Base-by-base conservation (phyloP, 1,140 invertebrate genomes). In the Galendromus occidentalis region DNA sequence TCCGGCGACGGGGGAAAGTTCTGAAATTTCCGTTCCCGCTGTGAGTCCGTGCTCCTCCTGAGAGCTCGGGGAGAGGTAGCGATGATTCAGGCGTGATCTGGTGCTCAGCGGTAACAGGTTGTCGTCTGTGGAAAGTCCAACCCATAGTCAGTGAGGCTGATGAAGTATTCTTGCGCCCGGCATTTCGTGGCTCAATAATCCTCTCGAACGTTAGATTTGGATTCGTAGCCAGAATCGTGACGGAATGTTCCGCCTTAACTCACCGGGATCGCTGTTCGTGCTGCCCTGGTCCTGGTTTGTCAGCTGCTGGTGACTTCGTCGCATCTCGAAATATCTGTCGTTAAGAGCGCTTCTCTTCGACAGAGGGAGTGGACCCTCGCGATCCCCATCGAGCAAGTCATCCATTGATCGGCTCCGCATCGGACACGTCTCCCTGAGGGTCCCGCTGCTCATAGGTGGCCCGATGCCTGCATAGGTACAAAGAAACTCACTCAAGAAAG, bases 261-360 rank as follows among this genome's bases (percentile, higher is more conserved):
- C 14, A 59, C 51, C 51, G 12, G 22, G 25, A 59, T 59, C 51
- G 51, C 51, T 59, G 14, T 59, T 25, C n/a, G 33, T 25, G 51
- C 33, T 33, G 33, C 14, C 51, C 14, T 59, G 51, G 51, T 59
- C 33, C 14, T 59, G 51, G 25, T 25, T 59, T 17, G 25, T 59
- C 14, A 59, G 51, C 22, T 59, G 51, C 22, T 59, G 51, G 33
- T 59, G 51, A 0, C 51, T 59, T 1, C 51, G 51, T 4, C 51
- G 51, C 14, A 59, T 72, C 64, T 90, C 87, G 70, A 91, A 91
- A 74, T 91, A 91, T 68, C 88, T 78, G 67, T 90, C 87, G 73
- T 91, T 91, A 1, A 91, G 74, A 0, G 87, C 88, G 0, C 87
- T 90, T 71, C 86, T 86, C 47, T 87, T 77, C 0, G 88, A 91